Conservation (phyloP, 2,888 invertebrate species). For the Herminia tarsipennalis region DNA sequence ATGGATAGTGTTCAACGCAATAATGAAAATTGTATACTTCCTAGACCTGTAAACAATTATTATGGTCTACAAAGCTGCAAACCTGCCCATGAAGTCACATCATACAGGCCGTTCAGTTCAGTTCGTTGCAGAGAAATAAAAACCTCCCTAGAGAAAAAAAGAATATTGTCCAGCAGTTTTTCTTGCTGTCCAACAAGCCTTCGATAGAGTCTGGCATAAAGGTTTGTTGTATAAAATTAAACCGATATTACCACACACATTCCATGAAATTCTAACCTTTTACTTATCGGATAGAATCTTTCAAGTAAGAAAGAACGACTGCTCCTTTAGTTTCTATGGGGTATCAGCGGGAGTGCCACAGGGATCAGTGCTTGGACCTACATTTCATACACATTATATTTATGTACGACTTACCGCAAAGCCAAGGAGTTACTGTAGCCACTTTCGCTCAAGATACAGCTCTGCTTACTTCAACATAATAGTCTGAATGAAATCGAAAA, state of each 20-base stretch:
- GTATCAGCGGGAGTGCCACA: background rate
- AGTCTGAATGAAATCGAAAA: background rate
- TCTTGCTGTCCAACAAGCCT: too few species aligned
- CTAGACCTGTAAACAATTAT: background rate
- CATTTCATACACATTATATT: background rate
- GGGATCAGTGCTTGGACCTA: background rate
- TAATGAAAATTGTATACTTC: background rate
- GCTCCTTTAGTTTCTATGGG: background rate
- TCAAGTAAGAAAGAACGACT: background rate
- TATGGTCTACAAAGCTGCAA: conserved; percentile 3
- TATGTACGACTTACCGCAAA: background rate
- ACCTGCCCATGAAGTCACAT: background rate
- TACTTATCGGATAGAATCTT: background rate
- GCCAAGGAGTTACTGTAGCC: background rate
- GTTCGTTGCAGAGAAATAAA: too few species aligned
- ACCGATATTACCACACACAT: background rate
- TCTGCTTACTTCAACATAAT: background rate
- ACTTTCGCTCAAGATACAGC: background rate
- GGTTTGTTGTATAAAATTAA: background rate
- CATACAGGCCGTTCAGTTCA: conserved; percentile 2
- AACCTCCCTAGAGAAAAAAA: too few species aligned
- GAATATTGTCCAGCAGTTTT: too few species aligned
- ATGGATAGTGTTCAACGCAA: background rate
- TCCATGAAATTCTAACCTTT: background rate
- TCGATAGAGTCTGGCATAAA: background rate